Evolutionary conservation across 2,113 vertebrate species (phyloP), one percentile per base, ranked within the genome.

Genomic region (Urocitellus parryii): DNA sequence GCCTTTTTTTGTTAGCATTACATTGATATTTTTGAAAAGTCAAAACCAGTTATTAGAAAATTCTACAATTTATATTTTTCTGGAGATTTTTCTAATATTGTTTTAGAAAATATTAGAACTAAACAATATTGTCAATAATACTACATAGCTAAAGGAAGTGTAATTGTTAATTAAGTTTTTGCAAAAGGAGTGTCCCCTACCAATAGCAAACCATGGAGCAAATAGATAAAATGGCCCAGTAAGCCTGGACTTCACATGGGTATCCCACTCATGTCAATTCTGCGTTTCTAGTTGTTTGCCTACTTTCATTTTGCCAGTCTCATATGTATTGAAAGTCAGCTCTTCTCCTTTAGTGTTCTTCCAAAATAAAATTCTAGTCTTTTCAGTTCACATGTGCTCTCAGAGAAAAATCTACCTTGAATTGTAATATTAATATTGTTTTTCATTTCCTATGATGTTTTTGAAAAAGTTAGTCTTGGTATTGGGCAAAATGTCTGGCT

Each of bases 81-180:
- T 85, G 25, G 10, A 70, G 74, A 68, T 48, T 61, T 22, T 76
- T 45, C 91, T n/a, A 48, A 51, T 63, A 16, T 61, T 84, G 72
- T 45, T 45, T 45, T 45, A 45, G 45, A 45, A 45, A 45, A 45
- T 45, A 45, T 45, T 45, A 45, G 16, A 61, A 81, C 29, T 86
- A 68, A 90, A 90, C 67, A 67, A 0, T 80, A 85, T 74, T 67
- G n/a, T 67, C 53, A 90, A 58, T 65, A 86, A 74, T 67, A 65
- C 37, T 56, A 25, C 56, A 32, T 67, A 90, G 32, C n/a, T 86
- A 70, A 45, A 45, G 45, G 51, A 86, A 81, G 92, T 32, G 4
- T 22, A 93, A 82, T 88, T 88, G 32, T 96, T 91, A 88, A 45
- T 90, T 78, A 65, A 63, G 25, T 58, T 77, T 91, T 73, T 88